Evolutionary conservation across 2,113 vertebrate species (phyloP).

Genomic region (Cephalopterus ornatus): DNA sequence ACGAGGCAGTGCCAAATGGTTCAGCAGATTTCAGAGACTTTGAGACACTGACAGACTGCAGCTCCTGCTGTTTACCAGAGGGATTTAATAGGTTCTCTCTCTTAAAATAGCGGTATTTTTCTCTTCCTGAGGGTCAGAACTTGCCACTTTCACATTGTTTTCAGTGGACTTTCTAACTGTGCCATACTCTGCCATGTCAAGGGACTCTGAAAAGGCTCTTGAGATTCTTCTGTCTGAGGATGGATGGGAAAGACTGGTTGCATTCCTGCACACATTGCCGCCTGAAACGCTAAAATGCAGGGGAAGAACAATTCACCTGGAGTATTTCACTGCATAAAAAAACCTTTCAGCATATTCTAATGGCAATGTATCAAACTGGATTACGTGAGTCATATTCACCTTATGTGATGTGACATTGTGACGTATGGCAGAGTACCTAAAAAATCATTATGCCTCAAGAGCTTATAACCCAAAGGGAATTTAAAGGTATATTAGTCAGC

Average conservation of each 20-base stretch:
- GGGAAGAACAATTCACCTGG: not conserved
- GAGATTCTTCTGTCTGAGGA: not conserved
- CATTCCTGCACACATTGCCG: not conserved
- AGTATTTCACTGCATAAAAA: not conserved
- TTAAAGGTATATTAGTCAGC: conserved; percentile 12
- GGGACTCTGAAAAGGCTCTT: not conserved
- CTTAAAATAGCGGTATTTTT: conserved; percentile 38
- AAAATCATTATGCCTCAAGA: not conserved
- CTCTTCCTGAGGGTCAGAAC: conserved; percentile 19
- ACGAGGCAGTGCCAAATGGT: conserved; percentile 47
- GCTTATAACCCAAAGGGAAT: not conserved
- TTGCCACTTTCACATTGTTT: not conserved
- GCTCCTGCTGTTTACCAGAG: conserved; percentile 48
- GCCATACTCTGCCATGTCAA: not conserved
- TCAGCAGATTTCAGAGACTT: conserved; percentile 48
- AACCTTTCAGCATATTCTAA: not conserved
- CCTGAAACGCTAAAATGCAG: not conserved
- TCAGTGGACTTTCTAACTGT: not conserved
- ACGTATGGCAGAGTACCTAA: not conserved
- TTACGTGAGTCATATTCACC: conserved; percentile 7
- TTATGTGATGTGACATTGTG: not conserved
- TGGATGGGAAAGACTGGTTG: not conserved
- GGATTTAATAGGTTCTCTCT: conserved; percentile 31
- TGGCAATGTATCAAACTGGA: not conserved
- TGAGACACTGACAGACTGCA: conserved; percentile 25